Conservation (phyloP, 2,888 invertebrate genomes). For the Macrosiphum euphorbiae region DNA sequence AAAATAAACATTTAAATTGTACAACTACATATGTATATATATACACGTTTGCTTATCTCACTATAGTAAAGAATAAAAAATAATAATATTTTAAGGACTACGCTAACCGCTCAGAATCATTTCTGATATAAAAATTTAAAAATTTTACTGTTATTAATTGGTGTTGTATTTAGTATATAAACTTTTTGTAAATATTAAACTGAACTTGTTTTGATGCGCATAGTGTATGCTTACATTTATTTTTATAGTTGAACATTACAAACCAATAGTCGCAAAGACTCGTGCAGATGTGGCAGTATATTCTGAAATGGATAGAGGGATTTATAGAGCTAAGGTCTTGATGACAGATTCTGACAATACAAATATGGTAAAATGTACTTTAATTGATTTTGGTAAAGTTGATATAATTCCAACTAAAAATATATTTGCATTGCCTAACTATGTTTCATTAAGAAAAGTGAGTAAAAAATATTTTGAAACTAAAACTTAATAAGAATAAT, state of each 20-base stretch:
- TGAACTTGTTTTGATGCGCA: background rate
- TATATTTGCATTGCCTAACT: slow-evolving; percentile 29
- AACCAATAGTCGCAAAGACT: background rate
- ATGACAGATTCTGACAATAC: background rate
- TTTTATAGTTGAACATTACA: slow-evolving; percentile 19
- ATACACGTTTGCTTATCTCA: too few relatives aligned
- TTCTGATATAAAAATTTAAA: background rate
- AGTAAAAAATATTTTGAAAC: background rate
- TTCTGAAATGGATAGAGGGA: slow-evolving; percentile 15
- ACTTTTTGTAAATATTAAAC: background rate
- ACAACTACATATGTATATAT: too few relatives aligned
- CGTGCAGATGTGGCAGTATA: slow-evolving; percentile 11
- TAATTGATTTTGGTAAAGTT: slow-evolving; percentile 6
- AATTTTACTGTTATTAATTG: background rate
- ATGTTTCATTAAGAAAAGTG: background rate
- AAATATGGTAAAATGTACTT: background rate
- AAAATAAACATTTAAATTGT: too few relatives aligned
- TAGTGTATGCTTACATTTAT: background rate
- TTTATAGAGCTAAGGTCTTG: slow-evolving; percentile 26
- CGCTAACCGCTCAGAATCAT: too few relatives aligned
- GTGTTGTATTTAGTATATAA: background rate
- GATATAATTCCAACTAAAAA: background rate
- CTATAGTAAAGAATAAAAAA: too few relatives aligned
- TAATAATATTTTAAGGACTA: background rate
- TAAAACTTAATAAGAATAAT: too few relatives aligned